These are phyloP conservation scores for Typhlomys cinereus DNA, from an alignment of 2,113 vertebrate genomes.

Conservation along the genomic window DNA sequence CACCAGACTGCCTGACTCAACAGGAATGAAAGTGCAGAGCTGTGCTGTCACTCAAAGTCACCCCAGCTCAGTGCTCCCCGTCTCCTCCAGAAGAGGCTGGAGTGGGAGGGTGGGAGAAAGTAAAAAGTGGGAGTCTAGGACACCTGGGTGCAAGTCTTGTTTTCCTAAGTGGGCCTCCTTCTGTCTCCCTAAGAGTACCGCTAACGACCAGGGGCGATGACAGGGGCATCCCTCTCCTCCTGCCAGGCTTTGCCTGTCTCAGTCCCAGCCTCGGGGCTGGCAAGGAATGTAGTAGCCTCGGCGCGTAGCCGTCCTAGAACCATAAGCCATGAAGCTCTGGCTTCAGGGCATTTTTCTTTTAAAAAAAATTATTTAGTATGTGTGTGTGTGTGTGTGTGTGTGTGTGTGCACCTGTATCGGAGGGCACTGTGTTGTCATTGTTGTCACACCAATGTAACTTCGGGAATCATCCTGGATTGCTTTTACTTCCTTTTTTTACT, in stretches of 20 bases:
- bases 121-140: background rate
- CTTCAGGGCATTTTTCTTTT: background rate
- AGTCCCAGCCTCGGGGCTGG: background rate
- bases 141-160: background rate
- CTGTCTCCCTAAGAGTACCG: background rate
- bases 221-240: rapidly evolving
- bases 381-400: no score
- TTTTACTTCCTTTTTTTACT: no score
- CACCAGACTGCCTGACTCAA: background rate
- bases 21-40: background rate
- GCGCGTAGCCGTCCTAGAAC: background rate
- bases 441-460: no score
- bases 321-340: background rate
- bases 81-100: background rate
- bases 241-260: background rate
- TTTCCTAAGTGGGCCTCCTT: background rate
- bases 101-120: background rate
- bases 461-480: no score
- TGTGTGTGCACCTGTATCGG: no score
- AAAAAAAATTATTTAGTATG: no score
- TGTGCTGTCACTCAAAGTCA: rapidly evolving
- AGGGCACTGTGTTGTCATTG: no score
- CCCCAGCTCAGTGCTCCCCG: background rate
- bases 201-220: background rate
- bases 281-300: background rate